Base-by-base conservation (phyloP, 2,888 invertebrate genomes). In the Eupithecia pulchellata region DNA sequence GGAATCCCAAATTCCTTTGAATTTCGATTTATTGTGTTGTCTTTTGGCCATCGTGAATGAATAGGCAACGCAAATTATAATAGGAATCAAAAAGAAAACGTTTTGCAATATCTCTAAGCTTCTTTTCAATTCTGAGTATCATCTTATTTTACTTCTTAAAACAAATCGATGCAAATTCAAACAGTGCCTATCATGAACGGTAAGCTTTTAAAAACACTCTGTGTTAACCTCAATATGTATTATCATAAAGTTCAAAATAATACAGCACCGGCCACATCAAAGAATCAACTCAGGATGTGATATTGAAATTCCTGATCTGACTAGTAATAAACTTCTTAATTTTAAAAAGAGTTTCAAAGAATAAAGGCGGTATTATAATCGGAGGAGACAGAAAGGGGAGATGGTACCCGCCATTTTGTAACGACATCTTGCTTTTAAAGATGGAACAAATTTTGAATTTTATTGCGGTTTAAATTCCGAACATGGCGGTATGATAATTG, bases 231-330 rank as follows among this genome's bases (percentile, higher is more conserved):
- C 1, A 66, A 25, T 42, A 11, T 20, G n/a, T 60, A 60, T 60
- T 61, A 20, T 2, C 8, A 55, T 70, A 71, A 75, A 68, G 75
- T 74, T 55, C 72, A 68, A 61, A 65, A 67, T 63, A 47, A 47
- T 29, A 79, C 77, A 67, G 32, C 62, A 58, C 57, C 87, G 84
- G 84, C 86, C 88, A 92, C 90, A 89, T 93, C 93, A 93, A 93
- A 93, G 93, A 84, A 81, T 85, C 78, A 87, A 69, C 88, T 89
- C 91, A 92, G 93, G 93, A 93, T 92, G 91, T 90, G 87, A 91
- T 89, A 93, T 92, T 91, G 92, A 91, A 91, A 91, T 91, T 91
- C 92, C 92, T 91, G 93, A 92, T 93, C 91, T 86, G 93, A 92
- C 91, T 93, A 92, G 92, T 86, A 93, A 93, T 93, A 92, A 93